These are phyloP conservation scores for Eristalis intricaria DNA, from an alignment of 2,888 invertebrate species.

Conservation along the genomic window DNA sequence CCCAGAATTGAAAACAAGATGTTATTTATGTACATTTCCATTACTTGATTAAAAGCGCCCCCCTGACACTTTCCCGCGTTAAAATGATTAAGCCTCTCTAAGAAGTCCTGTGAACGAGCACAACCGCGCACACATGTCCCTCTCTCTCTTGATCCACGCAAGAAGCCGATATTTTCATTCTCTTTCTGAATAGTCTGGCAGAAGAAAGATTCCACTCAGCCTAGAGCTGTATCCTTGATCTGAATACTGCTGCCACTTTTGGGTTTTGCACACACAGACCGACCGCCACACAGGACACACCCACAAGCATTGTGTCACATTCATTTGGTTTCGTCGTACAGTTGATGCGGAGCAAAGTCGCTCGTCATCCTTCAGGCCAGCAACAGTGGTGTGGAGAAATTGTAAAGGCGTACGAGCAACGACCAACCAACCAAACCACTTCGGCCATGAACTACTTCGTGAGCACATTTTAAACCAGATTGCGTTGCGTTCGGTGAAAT, in stretches of 20 bases:
- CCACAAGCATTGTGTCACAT: conserved; percentile 62
- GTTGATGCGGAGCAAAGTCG: conserved; percentile 29
- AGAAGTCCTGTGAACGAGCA: not conserved
- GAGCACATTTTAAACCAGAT: conserved; percentile 40
- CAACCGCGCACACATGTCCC: not conserved
- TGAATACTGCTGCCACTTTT: conserved; percentile 61
- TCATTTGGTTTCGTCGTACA: conserved; percentile 32
- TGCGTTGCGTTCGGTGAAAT: conserved; percentile 9
- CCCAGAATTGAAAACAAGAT: not conserved
- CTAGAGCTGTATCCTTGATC: conserved; percentile 56
- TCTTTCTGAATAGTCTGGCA: not conserved
- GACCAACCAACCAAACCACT: conserved; percentile 58
- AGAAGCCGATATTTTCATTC: not conserved
- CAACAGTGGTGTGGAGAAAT: not conserved
- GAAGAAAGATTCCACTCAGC: not conserved
- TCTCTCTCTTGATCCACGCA: not conserved
- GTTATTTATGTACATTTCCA: not conserved
- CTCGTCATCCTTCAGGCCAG: conserved; percentile 55
- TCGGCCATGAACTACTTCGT: conserved; percentile 65
- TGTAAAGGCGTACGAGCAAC: conserved; percentile 6
- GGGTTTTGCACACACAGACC: conserved; percentile 36
- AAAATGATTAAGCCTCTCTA: not conserved
- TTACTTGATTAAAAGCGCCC: not conserved
- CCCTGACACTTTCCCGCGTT: not conserved
- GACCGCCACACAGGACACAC: conserved; percentile 36